Conservation (phyloP, 30 jellyfish, hydroid and myxozoan species). For the Aurelia coerulea region DNA sequence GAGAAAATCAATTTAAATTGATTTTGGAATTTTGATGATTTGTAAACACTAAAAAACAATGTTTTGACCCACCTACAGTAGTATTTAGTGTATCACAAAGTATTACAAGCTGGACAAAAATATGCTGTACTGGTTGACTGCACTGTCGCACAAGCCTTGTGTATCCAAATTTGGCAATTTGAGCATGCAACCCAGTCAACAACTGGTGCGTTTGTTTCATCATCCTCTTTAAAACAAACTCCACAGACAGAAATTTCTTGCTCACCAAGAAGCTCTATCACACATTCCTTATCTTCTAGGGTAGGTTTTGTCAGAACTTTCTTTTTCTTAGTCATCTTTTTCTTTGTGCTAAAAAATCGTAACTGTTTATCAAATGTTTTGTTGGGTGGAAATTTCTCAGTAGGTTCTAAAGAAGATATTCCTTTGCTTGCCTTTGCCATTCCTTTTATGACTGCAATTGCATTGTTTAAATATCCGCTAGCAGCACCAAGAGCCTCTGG, state of each 20-base stretch:
- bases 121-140: too few species aligned
- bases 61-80: too few species aligned
- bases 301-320: constrained; percentile 21
- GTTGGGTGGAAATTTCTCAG: constrained; percentile 16
- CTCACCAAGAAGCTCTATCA: constrained; percentile 3
- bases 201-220: not conserved
- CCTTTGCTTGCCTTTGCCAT: not conserved
- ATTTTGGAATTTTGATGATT: too few species aligned
- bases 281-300: constrained; percentile 8
- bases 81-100: too few species aligned
- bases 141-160: not conserved
- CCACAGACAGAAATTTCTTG: constrained; percentile 20
- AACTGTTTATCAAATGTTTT: constrained; percentile 27
- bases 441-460: constrained; percentile 24
- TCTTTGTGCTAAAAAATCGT: constrained; percentile 44
- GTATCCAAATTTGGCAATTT: constrained; percentile 9
- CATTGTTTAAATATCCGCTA: constrained; percentile 9
- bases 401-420: not conserved
- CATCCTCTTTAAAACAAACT: constrained; percentile 12
- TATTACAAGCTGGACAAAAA: too few species aligned
- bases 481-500: not conserved
- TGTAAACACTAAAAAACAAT: too few species aligned
- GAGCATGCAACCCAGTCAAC: constrained; percentile 16
- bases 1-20: too few species aligned
- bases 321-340: constrained; percentile 23